These are phyloP conservation scores for Pampusana beccarii DNA, from an alignment of 2,113 vertebrate species.

Conservation along the genomic window DNA sequence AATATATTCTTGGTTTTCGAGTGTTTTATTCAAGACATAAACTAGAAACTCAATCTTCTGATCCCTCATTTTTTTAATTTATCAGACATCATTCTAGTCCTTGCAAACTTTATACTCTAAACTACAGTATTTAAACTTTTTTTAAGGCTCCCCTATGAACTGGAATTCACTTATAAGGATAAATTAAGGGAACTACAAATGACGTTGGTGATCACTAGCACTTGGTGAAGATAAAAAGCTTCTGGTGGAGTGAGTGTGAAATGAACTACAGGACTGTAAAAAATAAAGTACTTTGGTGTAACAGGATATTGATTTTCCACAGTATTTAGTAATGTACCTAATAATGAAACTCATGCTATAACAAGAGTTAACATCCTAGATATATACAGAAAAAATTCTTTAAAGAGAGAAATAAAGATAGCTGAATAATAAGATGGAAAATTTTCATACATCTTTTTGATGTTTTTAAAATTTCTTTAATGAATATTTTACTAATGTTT, in stretches of 20 bases:
- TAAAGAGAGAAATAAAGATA: not conserved
- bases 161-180: not conserved
- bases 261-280: not conserved
- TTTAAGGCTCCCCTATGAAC: not conserved
- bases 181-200: not conserved
- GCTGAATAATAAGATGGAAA: not conserved
- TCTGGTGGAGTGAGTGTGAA: not conserved
- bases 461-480: not conserved
- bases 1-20: not conserved
- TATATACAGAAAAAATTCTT: not conserved
- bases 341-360: not conserved
- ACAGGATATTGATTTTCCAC: slow-evolving; percentile 20
- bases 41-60: not conserved
- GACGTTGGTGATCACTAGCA: not conserved
- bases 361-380: not conserved
- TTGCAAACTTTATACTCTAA: not conserved
- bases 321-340: not conserved
- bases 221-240: not conserved
- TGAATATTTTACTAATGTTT: slow-evolving; percentile 30
- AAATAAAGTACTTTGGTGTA: not conserved
- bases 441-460: not conserved
- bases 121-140: not conserved
- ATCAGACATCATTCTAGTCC: not conserved
- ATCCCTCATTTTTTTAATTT: rapidly evolving
- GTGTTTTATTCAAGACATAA: not conserved